These are phyloP conservation scores for Creontiades dilutus DNA, from an alignment of 2,888 invertebrate genomes.

Conservation along the genomic window DNA sequence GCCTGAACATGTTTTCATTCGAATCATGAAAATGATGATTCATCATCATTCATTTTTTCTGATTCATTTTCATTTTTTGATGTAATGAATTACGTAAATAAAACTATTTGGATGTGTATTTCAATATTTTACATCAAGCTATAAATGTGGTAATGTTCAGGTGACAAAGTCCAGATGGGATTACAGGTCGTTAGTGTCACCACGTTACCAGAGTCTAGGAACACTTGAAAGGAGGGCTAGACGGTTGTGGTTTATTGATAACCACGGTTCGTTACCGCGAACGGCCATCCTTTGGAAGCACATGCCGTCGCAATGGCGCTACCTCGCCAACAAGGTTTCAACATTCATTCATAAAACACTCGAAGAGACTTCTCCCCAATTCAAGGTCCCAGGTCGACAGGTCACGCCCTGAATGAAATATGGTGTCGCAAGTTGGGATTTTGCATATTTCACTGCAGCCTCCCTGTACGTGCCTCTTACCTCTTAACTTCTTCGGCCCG, in stretches of 20 bases:
- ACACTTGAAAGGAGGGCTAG: neutral
- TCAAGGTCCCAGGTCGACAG: slow-evolving; percentile 52
- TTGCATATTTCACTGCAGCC: slow-evolving; percentile 59
- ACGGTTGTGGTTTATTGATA: slow-evolving; percentile 1
- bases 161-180: too few relatives aligned
- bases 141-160: too few relatives aligned
- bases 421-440: slow-evolving; percentile 56
- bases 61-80: too few relatives aligned
- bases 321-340: slow-evolving; percentile 1
- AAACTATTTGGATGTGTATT: too few relatives aligned
- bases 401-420: slow-evolving; percentile 64
- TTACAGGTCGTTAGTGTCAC: too few relatives aligned
- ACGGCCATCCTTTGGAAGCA: neutral
- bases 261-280: slow-evolving; percentile 1
- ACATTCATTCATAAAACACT: slow-evolving; percentile 59
- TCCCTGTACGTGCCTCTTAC: slow-evolving; percentile 49
- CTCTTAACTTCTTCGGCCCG: neutral
- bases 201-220: too few relatives aligned
- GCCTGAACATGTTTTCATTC: too few relatives aligned
- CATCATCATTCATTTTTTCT: too few relatives aligned
- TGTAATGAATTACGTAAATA: too few relatives aligned
- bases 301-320: neutral
- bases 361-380: slow-evolving; percentile 34
- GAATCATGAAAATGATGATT: too few relatives aligned
- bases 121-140: too few relatives aligned